Base-by-base conservation (phyloP, 2,797 vertebrate species). In the Cossypha heuglini region DNA sequence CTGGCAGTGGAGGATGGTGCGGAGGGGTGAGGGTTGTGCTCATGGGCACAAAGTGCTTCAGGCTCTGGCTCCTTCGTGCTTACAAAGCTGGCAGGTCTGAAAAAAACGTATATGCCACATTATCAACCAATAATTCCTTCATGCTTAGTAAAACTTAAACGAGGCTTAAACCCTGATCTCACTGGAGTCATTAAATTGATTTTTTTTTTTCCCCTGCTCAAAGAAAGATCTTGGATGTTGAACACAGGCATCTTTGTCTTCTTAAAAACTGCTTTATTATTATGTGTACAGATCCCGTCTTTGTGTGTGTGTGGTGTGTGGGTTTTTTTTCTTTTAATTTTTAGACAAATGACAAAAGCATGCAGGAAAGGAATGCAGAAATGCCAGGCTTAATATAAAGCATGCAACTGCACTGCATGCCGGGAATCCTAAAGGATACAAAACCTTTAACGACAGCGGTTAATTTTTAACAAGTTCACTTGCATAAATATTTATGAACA, bases 121-220 rank as follows among this genome's bases (percentile, higher is more conserved):
- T 94, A 94, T 95, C 90, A 95, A 92, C 95, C 93, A 92, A 90
- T 97, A 97, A 96, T 94, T 97, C 84, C 91, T 96, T 92, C 92
- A 95, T 96, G 95, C 94, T 97, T 97, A 96, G 66, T 97, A 96
- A 97, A 96, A 97, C 71, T 97, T 97, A 97, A 97, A 91, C 68
- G 86, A 96, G 51, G 77, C 90, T 97, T 97, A 89, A 91, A 68
- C 66, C 90, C 95, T 96, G 92, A 96, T 97, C 93, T 97, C 94
- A 95, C 83, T 94, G 94, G 97, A 96, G 89, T 97, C 84, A 92
- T 96, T 96, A 94, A 96, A 97, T 90, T 94, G 69, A 95, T 91
- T 94, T 88, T 95, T 88, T 89, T 37, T 90, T 86, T 55, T 15
- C 12, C 37, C 37, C 45, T 25, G 59, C 94, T 94, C 89, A 95